Conservation (phyloP, 2,797 vertebrate genomes). For the Antrozous pallidus region DNA sequence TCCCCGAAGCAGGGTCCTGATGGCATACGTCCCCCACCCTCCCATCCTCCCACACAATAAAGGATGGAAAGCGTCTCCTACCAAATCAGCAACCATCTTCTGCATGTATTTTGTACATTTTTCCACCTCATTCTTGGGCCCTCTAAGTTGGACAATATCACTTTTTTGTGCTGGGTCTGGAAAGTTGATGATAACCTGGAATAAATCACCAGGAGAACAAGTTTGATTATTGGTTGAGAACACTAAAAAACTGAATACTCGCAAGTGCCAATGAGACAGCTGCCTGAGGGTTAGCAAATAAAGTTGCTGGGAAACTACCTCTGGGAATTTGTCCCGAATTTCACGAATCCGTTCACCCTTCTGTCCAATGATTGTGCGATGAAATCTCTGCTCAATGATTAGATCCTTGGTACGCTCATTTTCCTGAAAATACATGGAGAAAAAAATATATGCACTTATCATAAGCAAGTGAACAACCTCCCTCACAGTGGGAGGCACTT, state of each 20-base stretch:
- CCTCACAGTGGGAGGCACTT: too few species aligned
- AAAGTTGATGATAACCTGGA: constrained; percentile 98
- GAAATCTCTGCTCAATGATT: constrained; percentile 98
- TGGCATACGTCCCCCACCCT: accelerated
- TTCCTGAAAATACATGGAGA: constrained; percentile 84
- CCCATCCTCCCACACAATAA: background rate
- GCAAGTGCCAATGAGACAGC: background rate
- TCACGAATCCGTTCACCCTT: constrained; percentile 98
- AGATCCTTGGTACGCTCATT: constrained; percentile 99
- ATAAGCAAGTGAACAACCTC: background rate
- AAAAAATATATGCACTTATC: too few species aligned
- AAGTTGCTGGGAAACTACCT: constrained; percentile 81
- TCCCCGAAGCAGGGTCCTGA: background rate
- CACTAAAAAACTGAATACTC: accelerated
- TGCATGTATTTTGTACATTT: constrained; percentile 98
- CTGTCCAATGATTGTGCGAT: constrained; percentile 98
- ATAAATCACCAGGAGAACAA: background rate
- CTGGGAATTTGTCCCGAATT: constrained; percentile 97
- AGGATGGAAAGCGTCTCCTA: constrained; percentile 33
- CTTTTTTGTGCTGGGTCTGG: constrained; percentile 97
- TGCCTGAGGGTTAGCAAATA: too few species aligned
- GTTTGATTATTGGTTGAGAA: too few species aligned
- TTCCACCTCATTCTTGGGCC: constrained; percentile 96
- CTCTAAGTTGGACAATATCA: constrained; percentile 96
- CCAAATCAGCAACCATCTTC: constrained; percentile 97